A percentile compares a stretch with the other conserved stretches of the same genome.
phyloP scores from a whole-genome alignment of 2,888 invertebrate genomes.

The Lutraria lutraria region DNA sequence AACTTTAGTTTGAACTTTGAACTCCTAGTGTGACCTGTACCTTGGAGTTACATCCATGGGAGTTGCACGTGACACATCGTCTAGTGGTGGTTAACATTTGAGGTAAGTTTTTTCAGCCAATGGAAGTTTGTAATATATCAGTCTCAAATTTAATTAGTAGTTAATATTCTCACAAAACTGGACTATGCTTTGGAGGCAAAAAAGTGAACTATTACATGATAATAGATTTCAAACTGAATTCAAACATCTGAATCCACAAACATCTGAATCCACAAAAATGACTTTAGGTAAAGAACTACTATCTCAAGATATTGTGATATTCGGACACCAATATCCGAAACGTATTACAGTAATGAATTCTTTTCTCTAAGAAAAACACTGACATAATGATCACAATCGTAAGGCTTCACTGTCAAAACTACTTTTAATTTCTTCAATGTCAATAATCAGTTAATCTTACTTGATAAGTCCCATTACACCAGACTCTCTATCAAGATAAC shows the following conservation, averaged over 20 bases:
- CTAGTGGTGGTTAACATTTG: no score
- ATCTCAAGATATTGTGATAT: not conserved
- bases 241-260: not conserved
- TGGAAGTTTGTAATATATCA: no score
- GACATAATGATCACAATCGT: not conserved
- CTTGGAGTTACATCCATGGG: no score
- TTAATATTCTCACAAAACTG: not conserved
- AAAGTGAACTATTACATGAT: not conserved
- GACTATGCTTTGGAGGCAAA: not conserved
- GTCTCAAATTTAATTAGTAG: no score
- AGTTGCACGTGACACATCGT: no score
- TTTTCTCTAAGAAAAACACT: not conserved
- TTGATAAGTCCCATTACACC: not conserved
- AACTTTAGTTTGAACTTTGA: no score
- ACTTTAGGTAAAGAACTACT: not conserved
- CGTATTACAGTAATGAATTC: not conserved
- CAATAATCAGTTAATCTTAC: not conserved
- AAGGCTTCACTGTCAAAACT: not conserved
- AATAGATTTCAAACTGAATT: not conserved
- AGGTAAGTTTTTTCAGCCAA: no score
- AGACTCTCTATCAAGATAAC: not conserved
- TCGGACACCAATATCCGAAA: not conserved
- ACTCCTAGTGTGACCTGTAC: no score
- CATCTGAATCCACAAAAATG: not conserved
- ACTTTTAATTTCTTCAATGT: not conserved